phyloP scores from a whole-genome alignment of 2,888 invertebrate genomes.

The Rhodophaea formosa region DNA sequence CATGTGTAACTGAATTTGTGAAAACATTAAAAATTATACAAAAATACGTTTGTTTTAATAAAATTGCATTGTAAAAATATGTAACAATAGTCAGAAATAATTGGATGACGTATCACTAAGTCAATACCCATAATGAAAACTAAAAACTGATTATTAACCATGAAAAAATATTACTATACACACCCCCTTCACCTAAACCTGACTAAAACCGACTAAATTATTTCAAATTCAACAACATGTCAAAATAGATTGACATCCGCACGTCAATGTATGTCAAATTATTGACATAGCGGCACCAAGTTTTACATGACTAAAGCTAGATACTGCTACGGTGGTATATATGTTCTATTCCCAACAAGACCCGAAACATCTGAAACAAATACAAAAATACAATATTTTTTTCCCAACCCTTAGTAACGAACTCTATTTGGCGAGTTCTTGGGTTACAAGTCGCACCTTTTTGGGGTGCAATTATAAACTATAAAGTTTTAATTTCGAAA shows the following conservation, averaged over 20 bases:
- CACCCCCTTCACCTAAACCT: background rate
- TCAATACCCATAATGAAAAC: background rate
- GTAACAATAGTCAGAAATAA: too few relatives aligned
- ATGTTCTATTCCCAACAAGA: constrained; percentile 19
- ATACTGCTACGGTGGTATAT: constrained; percentile 22
- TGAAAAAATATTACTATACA: background rate
- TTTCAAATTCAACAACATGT: background rate
- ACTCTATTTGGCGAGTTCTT: too few relatives aligned
- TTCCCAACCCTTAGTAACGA: background rate
- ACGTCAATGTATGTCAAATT: background rate
- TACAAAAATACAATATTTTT: constrained; percentile 17
- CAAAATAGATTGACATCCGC: background rate
- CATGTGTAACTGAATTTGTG: too few relatives aligned
- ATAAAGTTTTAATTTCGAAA: too few relatives aligned
- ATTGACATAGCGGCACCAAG: background rate
- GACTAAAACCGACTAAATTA: background rate
- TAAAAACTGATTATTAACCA: background rate
- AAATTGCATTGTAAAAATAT: too few relatives aligned
- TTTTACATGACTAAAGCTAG: constrained; percentile 16
- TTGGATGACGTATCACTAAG: background rate
- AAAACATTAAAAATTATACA: too few relatives aligned
- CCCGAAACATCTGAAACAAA: constrained; percentile 11
- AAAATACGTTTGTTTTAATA: too few relatives aligned
- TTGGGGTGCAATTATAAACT: too few relatives aligned
- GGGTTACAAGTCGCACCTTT: background rate